phyloP scores from a whole-genome alignment of 2,888 invertebrate species.

The Xylota sylvarum region DNA sequence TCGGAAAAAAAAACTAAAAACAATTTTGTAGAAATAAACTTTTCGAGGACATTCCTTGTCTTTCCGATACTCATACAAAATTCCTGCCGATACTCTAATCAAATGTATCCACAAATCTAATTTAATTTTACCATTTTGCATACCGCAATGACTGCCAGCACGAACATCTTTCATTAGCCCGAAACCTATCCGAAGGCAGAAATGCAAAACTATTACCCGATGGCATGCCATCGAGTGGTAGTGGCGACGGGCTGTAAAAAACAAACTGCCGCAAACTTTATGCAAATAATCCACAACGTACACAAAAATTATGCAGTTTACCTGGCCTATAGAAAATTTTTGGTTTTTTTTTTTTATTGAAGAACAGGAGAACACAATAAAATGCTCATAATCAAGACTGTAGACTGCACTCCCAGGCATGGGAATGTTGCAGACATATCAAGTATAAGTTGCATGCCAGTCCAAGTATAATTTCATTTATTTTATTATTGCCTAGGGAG shows the following conservation, averaged over 20 bases:
- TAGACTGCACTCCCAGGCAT: conserved; percentile 30
- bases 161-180: conserved; percentile 70
- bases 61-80: no score
- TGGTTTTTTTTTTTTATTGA: neutral
- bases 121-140: conserved; percentile 14
- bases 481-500: conserved; percentile 22
- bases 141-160: conserved; percentile 49
- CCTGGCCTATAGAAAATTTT: neutral
- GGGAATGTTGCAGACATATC: conserved; percentile 12
- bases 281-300: conserved; percentile 16
- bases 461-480: conserved; percentile 61
- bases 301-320: conserved; percentile 38
- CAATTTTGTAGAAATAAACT: no score
- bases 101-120: conserved; percentile 14
- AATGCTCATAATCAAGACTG: conserved; percentile 46
- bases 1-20: no score
- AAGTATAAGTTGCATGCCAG: conserved; percentile 54
- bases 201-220: conserved; percentile 61
- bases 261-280: conserved; percentile 14
- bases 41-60: no score
- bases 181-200: conserved; percentile 15
- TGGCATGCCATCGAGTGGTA: conserved; percentile 48
- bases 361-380: conserved; percentile 16
- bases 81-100: neutral
- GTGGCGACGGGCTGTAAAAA: conserved; percentile 2